Evolutionary conservation across 2,888 invertebrate genomes (phyloP).

Genomic region (Pristionchus entomophagus): DNA sequence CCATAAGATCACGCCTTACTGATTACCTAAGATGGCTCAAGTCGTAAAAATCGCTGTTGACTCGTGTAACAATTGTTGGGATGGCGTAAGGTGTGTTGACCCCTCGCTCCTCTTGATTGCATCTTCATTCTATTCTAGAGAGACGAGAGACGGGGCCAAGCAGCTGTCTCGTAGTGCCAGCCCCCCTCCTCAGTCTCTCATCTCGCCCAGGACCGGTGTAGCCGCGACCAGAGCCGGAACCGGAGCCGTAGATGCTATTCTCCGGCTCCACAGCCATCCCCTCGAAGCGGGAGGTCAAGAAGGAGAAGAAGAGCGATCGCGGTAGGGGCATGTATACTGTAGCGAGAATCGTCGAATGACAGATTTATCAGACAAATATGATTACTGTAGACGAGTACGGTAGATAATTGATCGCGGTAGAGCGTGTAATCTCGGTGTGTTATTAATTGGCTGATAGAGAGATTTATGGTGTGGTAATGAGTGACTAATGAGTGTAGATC

Average conservation of each 20-base stretch:
- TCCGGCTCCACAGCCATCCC: constrained; percentile 64
- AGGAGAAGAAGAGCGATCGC: constrained; percentile 67
- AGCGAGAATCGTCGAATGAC: not conserved
- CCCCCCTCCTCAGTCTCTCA: not conserved
- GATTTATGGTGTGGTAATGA: not conserved
- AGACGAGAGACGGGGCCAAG: not conserved
- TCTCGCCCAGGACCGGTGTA: not conserved
- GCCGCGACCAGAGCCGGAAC: not conserved
- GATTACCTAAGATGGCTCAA: too few species aligned
- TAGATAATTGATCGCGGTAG: too few species aligned
- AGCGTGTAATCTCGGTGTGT: too few species aligned
- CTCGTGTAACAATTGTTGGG: not conserved
- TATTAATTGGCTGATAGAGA: too few species aligned
- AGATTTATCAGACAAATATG: too few species aligned
- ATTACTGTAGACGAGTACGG: too few species aligned
- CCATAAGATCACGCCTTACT: too few species aligned
- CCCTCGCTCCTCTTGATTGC: not conserved
- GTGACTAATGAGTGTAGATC: too few species aligned
- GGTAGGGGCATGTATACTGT: too few species aligned
- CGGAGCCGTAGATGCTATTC: constrained; percentile 58
- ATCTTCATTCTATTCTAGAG: not conserved
- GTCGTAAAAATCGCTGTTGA: not conserved
- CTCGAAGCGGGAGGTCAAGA: constrained; percentile 69
- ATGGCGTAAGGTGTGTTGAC: not conserved
- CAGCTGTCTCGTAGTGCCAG: too few species aligned